Evolutionary conservation across 2,113 vertebrate genomes (phyloP).

Genomic region (Rhinoderma darwinii): DNA sequence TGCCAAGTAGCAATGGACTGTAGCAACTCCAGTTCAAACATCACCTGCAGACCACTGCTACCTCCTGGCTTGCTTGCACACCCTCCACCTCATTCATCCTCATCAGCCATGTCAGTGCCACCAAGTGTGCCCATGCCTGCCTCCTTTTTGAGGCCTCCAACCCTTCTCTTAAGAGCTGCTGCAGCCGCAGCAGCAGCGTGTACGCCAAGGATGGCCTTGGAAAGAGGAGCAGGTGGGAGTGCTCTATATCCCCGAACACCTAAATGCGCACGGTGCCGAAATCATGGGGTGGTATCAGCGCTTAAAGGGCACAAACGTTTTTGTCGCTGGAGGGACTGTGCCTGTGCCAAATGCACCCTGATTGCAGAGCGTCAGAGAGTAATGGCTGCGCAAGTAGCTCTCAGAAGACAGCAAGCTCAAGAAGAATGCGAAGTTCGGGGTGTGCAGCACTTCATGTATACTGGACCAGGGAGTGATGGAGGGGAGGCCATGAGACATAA

Average conservation of each 20-base stretch:
- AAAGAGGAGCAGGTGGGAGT: slow-evolving; percentile 66
- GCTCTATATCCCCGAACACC: slow-evolving; percentile 79
- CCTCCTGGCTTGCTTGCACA: slow-evolving; percentile 62
- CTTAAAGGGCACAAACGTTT: slow-evolving; percentile 92
- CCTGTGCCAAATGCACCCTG: slow-evolving; percentile 87
- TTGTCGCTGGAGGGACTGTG: slow-evolving; percentile 89
- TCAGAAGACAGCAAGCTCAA: slow-evolving; percentile 88
- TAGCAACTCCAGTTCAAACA: slow-evolving; percentile 54
- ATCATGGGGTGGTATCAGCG: slow-evolving; percentile 89
- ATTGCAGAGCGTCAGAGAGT: slow-evolving; percentile 90
- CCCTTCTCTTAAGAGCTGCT: slow-evolving; percentile 55
- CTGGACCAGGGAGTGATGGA: slow-evolving; percentile 62
- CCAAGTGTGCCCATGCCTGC: slow-evolving; percentile 69
- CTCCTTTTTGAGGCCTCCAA: slow-evolving; percentile 74
- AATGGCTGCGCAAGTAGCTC: slow-evolving; percentile 92
- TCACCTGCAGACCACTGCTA: slow-evolving; percentile 64
- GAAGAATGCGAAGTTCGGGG: slow-evolving; percentile 84
- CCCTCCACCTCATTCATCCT: neutral
- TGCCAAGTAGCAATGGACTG: slow-evolving; percentile 71
- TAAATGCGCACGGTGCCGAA: slow-evolving; percentile 88
- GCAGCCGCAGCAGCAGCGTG: slow-evolving; percentile 60
- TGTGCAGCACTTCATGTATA: slow-evolving; percentile 71
- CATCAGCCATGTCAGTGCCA: slow-evolving; percentile 42
- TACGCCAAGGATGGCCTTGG: slow-evolving; percentile 66
- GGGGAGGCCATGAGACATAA: slow-evolving; percentile 59